Conservation (phyloP, 2,888 invertebrate genomes). For the Nomada fucata region DNA sequence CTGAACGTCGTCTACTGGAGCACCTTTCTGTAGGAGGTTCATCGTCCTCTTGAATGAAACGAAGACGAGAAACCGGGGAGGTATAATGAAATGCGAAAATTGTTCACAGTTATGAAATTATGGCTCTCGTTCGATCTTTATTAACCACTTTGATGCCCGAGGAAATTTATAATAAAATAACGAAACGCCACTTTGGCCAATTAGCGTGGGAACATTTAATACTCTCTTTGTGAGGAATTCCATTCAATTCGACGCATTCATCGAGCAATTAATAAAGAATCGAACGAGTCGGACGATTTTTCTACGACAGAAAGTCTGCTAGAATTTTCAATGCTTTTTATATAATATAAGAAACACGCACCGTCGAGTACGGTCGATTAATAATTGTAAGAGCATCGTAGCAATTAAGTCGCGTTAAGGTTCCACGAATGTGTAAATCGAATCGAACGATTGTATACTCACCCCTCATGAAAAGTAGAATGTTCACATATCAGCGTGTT, state of each 20-base stretch:
- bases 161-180: too few species aligned
- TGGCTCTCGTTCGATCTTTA: conserved; percentile 27
- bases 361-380: conserved; percentile 31
- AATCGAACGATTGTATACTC: conserved; percentile 31
- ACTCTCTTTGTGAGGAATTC: not conserved
- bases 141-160: not conserved
- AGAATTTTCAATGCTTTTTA: conserved; percentile 62
- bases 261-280: conserved; percentile 10
- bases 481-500: too few species aligned
- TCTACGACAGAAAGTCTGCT: conserved; percentile 36
- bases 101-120: conserved; percentile 1
- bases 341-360: conserved; percentile 49
- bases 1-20: conserved; percentile 96
- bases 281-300: conserved; percentile 28
- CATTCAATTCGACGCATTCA: not conserved
- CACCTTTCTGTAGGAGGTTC: conserved; percentile 87
- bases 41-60: not conserved
- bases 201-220: not conserved
- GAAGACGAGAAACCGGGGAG: conserved; percentile 1
- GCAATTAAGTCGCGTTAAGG: conserved; percentile 45
- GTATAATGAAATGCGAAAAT: conserved; percentile 2
- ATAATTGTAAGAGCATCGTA: conserved; percentile 42
- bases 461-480: conserved; percentile 11
- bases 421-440: conserved; percentile 13
- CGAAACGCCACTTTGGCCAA: too few species aligned